Conservation (phyloP, 2,888 invertebrate genomes). For the Lepetodrilus schrolli region DNA sequence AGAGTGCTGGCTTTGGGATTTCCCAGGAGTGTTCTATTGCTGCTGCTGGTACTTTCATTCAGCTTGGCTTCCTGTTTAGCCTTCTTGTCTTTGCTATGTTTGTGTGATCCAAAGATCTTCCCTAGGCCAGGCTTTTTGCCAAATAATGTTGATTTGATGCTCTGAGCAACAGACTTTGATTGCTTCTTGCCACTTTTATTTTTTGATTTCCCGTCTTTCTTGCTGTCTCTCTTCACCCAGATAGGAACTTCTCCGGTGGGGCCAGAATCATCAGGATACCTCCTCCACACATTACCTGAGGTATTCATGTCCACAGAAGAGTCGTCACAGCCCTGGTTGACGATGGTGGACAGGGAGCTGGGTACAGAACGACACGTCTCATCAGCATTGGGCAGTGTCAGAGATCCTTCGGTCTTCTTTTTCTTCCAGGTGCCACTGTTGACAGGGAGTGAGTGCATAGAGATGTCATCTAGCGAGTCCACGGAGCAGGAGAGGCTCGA, state of each 20-base stretch:
- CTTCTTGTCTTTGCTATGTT: constrained; percentile 37
- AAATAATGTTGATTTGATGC: constrained; percentile 35
- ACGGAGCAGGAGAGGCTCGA: constrained; percentile 31
- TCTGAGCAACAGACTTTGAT: constrained; percentile 38
- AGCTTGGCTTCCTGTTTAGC: constrained; percentile 30
- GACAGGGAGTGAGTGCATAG: constrained; percentile 33
- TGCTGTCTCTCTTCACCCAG: constrained; percentile 19
- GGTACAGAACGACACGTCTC: constrained; percentile 55
- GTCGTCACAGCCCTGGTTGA: background rate
- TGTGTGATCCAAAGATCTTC: constrained; percentile 31
- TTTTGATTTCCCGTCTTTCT: constrained; percentile 32
- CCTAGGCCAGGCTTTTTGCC: constrained; percentile 30
- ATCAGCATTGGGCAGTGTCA: constrained; percentile 65
- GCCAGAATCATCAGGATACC: constrained; percentile 9
- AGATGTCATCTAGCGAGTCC: constrained; percentile 33
- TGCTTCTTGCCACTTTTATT: constrained; percentile 33
- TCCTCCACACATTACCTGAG: constrained; percentile 4
- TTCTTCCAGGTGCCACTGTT: constrained; percentile 64
- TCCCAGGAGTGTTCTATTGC: constrained; percentile 11
- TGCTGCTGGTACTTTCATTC: background rate
- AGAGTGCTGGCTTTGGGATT: constrained; percentile 41
- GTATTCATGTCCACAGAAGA: background rate
- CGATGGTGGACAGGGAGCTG: background rate
- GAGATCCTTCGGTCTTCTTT: constrained; percentile 50
- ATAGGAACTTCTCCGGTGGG: constrained; percentile 12